Conservation (phyloP, 2,797 vertebrate species). For the Mastacembelus armatus region DNA sequence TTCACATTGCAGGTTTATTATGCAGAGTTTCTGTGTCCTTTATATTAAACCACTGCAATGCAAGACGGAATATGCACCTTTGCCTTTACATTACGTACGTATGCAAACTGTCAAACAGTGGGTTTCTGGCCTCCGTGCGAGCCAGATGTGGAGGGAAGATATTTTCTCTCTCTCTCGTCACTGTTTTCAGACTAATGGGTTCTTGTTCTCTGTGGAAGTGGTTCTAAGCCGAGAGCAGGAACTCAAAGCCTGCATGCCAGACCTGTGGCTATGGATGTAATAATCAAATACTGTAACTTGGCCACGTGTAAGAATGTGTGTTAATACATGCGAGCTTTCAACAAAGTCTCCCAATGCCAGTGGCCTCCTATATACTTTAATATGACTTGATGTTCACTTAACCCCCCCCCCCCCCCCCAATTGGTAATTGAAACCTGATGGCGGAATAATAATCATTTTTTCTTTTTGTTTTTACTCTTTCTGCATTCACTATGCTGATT, state of each 20-base stretch:
- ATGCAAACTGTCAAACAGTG: conserved; percentile 56
- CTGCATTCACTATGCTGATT: conserved; percentile 62
- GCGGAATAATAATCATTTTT: conserved; percentile 75
- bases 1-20: conserved; percentile 39
- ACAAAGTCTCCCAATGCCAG: conserved; percentile 73
- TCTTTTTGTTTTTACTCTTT: conserved; percentile 52
- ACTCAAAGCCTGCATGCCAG: conserved; percentile 65
- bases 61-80: conserved; percentile 41
- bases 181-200: conserved; percentile 69
- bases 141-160: conserved; percentile 73
- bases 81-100: conserved; percentile 27
- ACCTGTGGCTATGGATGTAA: conserved; percentile 70
- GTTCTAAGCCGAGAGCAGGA: conserved; percentile 63
- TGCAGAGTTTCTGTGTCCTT: conserved; percentile 42
- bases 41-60: conserved; percentile 46
- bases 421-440: conserved; percentile 82
- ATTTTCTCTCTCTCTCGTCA: conserved; percentile 60
- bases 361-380: conserved; percentile 79
- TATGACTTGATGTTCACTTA: conserved; percentile 82
- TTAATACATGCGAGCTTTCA: conserved; percentile 82
- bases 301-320: conserved; percentile 74
- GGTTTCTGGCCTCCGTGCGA: conserved; percentile 46
- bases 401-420: conserved; percentile 43
- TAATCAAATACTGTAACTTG: conserved; percentile 80
- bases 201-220: conserved; percentile 68